Base-by-base conservation (phyloP, 2,888 invertebrate species). In the Epistrophe grossulariae region DNA sequence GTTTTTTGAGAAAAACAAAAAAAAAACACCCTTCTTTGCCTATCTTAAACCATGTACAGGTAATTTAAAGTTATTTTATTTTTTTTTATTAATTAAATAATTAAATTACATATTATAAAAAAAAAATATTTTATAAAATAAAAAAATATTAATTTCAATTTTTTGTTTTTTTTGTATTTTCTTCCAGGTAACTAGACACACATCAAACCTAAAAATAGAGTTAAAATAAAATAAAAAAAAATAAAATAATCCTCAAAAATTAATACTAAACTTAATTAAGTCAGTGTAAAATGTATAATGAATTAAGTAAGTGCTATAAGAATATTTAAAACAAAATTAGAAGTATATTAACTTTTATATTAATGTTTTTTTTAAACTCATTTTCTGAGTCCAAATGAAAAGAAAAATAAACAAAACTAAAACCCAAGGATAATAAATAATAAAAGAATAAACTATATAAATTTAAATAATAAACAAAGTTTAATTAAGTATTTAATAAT, bases 181-280 rank as follows among this genome's bases (percentile, higher is more conserved):
- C 60, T 52, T 40, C 0, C 24, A 87, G 87, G 87, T 87, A 87
- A 79, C 79, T 83, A 76, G 52, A 87, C 72, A 83, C 87, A 87
- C 87, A 87, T 87, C 87, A 87, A 55, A 87, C 82, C 83, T 83
- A 87, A 76, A n/a, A 74, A 68, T 81, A 80, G 76, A 72, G 55
- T 62, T 82, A 64, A 78, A 66, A 40, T 43, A n/a, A 62, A 74
- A n/a, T n/a, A n/a, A n/a, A n/a, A n/a, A n/a, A n/a, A n/a, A n/a
- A 43, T 40, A 59, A 43, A 76, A 59, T 28, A 64, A 38, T 24
- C 76, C 55, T 52, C 24, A 24, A 24, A 17, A 50, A 52, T 5
- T 52, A 76, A 62, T 64, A 78, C 50, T 84, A 71, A 84, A 73
- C 52, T 73, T 68, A 85, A 35, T 81, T 72, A 72, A 84, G 76